Percentiles rank a stretch among this genome's conserved stretches.
Evolutionary conservation across 2,888 invertebrate species (phyloP).

Genomic region (Microctonus hyperodae): DNA sequence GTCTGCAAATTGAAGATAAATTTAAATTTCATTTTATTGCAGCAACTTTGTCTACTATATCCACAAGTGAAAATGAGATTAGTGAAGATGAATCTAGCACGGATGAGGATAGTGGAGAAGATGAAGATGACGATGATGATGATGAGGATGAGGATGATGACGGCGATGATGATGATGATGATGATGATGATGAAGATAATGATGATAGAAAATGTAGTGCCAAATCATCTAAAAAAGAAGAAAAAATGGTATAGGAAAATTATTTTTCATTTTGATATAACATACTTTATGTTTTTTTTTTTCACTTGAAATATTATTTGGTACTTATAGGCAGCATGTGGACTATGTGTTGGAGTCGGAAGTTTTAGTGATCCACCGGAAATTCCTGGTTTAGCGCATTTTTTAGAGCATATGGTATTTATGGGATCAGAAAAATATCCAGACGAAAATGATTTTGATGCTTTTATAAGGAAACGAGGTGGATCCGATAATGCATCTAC

Average conservation of each 20-base stretch:
- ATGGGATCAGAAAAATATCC: constrained; percentile 93
- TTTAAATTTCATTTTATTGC: constrained; percentile 8
- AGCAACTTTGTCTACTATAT: neutral
- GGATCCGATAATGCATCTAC: constrained; percentile 89
- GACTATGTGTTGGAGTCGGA: constrained; percentile 78
- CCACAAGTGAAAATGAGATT: constrained; percentile 45
- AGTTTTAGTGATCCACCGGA: constrained; percentile 79
- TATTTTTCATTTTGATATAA: neutral
- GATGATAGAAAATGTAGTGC: constrained; percentile 49
- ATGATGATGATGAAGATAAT: constrained; percentile 36
- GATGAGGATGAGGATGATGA: constrained; percentile 38
- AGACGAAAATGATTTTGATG: constrained; percentile 61
- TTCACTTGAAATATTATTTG: constrained; percentile 32
- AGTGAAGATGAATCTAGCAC: constrained; percentile 38
- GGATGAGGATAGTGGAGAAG: constrained; percentile 52
- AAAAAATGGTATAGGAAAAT: constrained; percentile 54
- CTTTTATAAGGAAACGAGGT: constrained; percentile 73
- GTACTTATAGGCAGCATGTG: constrained; percentile 74
- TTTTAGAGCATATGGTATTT: constrained; percentile 92
- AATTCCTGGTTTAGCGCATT: constrained; percentile 84
- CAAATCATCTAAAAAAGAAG: constrained; percentile 50
- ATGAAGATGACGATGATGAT: constrained; percentile 41
- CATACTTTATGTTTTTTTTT: neutral
- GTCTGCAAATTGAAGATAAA: neutral
- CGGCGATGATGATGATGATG: constrained; percentile 39